A percentile compares a stretch with the other conserved stretches of the same genome.
Evolutionary conservation across 1,140 invertebrate genomes (phyloP).

Genomic region (Camponotus floridanus): DNA sequence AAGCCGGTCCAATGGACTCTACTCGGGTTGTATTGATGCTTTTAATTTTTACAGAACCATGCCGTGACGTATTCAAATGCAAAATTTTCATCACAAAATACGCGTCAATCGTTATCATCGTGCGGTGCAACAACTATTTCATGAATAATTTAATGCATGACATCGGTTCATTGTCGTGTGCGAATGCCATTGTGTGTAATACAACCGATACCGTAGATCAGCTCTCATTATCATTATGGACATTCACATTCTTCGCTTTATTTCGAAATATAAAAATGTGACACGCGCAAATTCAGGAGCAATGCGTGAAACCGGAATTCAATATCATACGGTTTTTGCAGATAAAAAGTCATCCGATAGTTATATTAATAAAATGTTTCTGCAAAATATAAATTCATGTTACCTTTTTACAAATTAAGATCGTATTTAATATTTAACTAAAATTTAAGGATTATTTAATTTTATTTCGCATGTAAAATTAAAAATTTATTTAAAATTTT

Average conservation of each 20-base stretch:
- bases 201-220: conserved; percentile 13
- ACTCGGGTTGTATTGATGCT: conserved; percentile 8
- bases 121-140: conserved; percentile 63
- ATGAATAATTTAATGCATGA: conserved; percentile 74
- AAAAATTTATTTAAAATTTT: conserved; percentile 10
- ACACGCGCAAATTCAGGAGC: conserved; percentile 1
- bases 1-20: conserved; percentile 23
- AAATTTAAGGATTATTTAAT: background rate
- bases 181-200: conserved; percentile 65
- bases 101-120: conserved; percentile 52
- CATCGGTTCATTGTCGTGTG: conserved; percentile 67
- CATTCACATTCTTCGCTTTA: conserved; percentile 28
- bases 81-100: conserved; percentile 24
- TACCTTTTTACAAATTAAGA: background rate
- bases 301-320: background rate
- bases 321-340: background rate
- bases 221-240: conserved; percentile 49
- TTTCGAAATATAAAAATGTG: conserved; percentile 23
- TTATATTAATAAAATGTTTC: background rate
- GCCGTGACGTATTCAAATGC: conserved; percentile 40
- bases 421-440: background rate
- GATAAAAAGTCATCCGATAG: too few relatives aligned
- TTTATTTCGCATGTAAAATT: background rate
- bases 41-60: conserved; percentile 35
- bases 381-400: background rate